Evolutionary conservation across 1,140 invertebrate species (phyloP).

Genomic region (Notospermus geniculatus): DNA sequence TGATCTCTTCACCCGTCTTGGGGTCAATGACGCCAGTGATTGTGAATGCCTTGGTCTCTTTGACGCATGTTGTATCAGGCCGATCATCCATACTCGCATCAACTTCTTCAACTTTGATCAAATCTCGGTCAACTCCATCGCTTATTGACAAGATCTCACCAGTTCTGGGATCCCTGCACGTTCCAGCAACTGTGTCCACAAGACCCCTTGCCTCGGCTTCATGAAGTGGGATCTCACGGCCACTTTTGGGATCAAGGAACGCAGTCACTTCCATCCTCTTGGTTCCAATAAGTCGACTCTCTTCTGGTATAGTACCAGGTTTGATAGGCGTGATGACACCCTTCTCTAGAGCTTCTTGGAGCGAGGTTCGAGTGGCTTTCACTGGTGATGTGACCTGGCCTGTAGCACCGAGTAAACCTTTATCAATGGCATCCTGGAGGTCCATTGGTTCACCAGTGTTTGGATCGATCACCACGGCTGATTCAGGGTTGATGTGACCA

Average conservation of each 20-base stretch:
- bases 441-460: constrained; percentile 21
- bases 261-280: not conserved
- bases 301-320: not conserved
- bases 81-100: not conserved
- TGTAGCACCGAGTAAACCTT: constrained; percentile 8
- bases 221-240: not conserved
- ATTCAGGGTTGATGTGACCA: constrained; percentile 76
- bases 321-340: not conserved
- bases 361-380: constrained; percentile 5
- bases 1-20: constrained; percentile 28
- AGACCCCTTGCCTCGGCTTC: constrained; percentile 5
- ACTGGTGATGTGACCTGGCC: constrained; percentile 9
- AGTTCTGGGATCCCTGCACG: not conserved
- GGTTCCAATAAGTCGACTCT: not conserved
- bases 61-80: not conserved
- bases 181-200: not conserved
- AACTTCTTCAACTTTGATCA: constrained; percentile 1
- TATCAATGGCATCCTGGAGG: constrained; percentile 18
- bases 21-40: constrained; percentile 43
- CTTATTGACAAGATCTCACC: constrained; percentile 3
- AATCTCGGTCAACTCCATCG: not conserved
- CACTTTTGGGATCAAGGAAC: not conserved
- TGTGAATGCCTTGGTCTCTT: constrained; percentile 28
- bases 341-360: constrained; percentile 7
- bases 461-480: constrained; percentile 59